phyloP scores from a whole-genome alignment of 2,888 invertebrate species.

The Ferrisia virgata region DNA sequence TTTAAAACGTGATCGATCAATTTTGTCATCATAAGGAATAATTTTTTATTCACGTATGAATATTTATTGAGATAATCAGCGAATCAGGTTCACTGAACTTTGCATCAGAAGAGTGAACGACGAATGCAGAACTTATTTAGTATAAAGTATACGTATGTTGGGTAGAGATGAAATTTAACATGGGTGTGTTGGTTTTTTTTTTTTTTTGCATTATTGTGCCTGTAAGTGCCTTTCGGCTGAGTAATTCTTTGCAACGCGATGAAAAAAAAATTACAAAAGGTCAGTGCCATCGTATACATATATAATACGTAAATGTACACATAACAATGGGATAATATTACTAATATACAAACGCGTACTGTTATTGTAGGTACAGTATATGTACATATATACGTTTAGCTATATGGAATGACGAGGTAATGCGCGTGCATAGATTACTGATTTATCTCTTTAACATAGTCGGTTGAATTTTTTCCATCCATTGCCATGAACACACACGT shows the following conservation, averaged over 20 bases:
- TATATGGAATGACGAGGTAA: neutral
- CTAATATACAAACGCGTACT: too few species aligned
- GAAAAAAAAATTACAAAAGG: neutral
- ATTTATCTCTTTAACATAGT: neutral
- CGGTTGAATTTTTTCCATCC: neutral
- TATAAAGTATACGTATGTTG: too few species aligned
- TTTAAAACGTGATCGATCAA: neutral
- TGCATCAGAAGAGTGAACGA: too few species aligned
- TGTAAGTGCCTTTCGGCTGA: neutral
- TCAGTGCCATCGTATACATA: neutral
- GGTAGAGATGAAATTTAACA: neutral
- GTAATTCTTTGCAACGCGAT: neutral
- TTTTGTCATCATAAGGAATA: neutral
- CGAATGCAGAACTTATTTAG: too few species aligned
- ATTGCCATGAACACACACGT: neutral
- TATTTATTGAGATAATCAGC: neutral
- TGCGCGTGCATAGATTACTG: conserved; percentile 7
- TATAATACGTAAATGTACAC: neutral
- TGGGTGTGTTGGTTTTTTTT: neutral
- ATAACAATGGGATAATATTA: neutral
- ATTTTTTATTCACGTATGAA: neutral
- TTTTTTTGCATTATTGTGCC: neutral
- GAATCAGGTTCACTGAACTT: neutral
- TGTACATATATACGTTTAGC: too few species aligned
- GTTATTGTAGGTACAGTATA: too few species aligned